Percentiles rank a stretch among this genome's conserved stretches.
Conservation (phyloP, 2,888 invertebrate genomes). For the Drosophila antonietae region DNA sequence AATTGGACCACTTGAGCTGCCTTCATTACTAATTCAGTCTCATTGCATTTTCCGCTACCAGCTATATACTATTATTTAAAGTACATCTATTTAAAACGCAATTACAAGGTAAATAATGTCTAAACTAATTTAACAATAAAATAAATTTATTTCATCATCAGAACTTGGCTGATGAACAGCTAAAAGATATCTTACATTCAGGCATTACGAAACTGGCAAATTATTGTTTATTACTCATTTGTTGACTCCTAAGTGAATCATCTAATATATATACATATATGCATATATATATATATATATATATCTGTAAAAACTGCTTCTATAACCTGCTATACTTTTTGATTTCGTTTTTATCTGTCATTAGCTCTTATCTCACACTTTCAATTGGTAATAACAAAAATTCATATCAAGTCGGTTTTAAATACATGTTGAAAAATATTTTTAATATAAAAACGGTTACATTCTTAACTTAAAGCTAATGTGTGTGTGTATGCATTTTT, state of each 20-base stretch:
- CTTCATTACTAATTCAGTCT: background rate
- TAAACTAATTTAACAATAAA: slow-evolving; percentile 15
- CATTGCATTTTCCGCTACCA: background rate
- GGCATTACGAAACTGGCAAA: slow-evolving; percentile 9
- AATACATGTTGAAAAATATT: slow-evolving; percentile 75
- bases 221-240: slow-evolving; percentile 32
- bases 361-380: background rate
- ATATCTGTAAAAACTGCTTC: background rate
- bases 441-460: slow-evolving; percentile 75
- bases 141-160: slow-evolving; percentile 10
- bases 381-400: slow-evolving; percentile 3
- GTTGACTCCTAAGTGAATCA: slow-evolving; percentile 25
- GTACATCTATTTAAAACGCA: slow-evolving; percentile 3
- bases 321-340: background rate
- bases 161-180: background rate
- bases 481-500: slow-evolving; percentile 34
- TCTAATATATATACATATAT: background rate
- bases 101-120: slow-evolving; percentile 8
- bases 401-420: slow-evolving; percentile 35
- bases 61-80: background rate
- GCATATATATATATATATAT: background rate
- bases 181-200: slow-evolving; percentile 1
- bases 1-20: background rate
- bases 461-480: slow-evolving; percentile 56
- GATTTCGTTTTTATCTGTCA: background rate